Percentiles rank a stretch among this genome's conserved stretches.
phyloP scores from a whole-genome alignment of 2,113 vertebrate species.

The Solea senegalensis region DNA sequence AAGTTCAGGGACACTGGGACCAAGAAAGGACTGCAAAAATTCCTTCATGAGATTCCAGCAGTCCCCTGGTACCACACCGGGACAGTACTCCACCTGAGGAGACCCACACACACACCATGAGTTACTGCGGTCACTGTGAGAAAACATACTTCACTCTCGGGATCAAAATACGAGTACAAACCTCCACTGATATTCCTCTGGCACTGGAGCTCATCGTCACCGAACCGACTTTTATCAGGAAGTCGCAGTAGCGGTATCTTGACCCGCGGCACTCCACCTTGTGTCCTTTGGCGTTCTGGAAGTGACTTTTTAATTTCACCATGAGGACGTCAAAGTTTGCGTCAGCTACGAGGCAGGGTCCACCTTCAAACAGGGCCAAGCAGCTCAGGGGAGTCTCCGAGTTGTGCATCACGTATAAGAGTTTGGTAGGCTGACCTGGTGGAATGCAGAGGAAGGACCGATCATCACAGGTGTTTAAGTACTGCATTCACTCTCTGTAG shows the following conservation, averaged over 20 bases:
- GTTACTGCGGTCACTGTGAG: neutral
- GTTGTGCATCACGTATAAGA: conserved; percentile 98
- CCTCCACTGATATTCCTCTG: conserved; percentile 96
- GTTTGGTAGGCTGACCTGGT: conserved; percentile 92
- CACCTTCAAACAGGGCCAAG: conserved; percentile 92
- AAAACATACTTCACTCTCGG: neutral
- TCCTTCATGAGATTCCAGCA: conserved; percentile 97
- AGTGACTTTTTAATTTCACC: conserved; percentile 97
- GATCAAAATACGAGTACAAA: conserved; percentile 48
- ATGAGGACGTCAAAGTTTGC: conserved; percentile 96
- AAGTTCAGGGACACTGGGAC: conserved; percentile 85
- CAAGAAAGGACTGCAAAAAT: conserved; percentile 95
- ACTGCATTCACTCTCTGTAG: too few relatives aligned
- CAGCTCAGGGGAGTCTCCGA: conserved; percentile 95
- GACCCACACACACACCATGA: conserved; percentile 1
- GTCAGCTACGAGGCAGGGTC: conserved; percentile 92
- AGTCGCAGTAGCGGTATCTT: conserved; percentile 95
- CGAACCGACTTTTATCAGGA: conserved; percentile 93
- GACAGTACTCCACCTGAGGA: conserved; percentile 93
- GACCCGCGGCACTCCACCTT: conserved; percentile 96
- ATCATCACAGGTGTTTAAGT: neutral
- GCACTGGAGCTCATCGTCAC: conserved; percentile 96
- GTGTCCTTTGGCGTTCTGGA: conserved; percentile 97
- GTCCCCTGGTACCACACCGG: conserved; percentile 94
- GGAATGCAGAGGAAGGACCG: conserved; percentile 1